Base-by-base conservation (phyloP, 2,113 vertebrate genomes). In the Platysteira castanea region DNA sequence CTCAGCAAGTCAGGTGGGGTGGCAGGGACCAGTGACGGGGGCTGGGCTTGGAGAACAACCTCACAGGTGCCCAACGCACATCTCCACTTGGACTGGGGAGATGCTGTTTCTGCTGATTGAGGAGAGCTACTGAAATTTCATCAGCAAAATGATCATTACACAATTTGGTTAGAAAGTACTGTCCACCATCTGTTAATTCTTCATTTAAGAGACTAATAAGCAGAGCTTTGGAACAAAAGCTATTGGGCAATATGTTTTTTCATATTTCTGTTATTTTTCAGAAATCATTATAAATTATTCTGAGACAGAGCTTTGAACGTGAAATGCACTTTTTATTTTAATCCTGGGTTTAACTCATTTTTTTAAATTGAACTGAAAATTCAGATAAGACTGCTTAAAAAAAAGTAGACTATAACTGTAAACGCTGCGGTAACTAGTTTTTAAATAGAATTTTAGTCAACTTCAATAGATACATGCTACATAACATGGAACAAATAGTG, bases 391-490 rank as follows among this genome's bases (percentile, higher is more conserved):
- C 22, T 68, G 9, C 50, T 93, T 79, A 33, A 83, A 76, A 54
- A 27, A 53, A n/a, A 12, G 5, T 22, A 35, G 18, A 17, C 13
- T 50, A 0, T 46, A 63, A 26, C n/a, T 74, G 31, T 73, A 67
- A 84, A 31, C 11, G 87, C 77, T 26, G 17, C 37, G 33, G 56
- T 78, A 81, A 53, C 21, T 71, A n/a, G 14, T 26, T 63, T 87
- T 87, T 67, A 78, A 70, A 37, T 23, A 59, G 47, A 59, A 39
- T 89, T 81, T 68, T 80, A 57, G n/a, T 84, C 37, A 46, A 13
- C 12, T 68, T 88, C 24, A 37, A 0, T 24, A 75, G 15, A 30
- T 67, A 21, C 0, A 9, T 1, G 2, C 42, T 46, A 22, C 3
- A 5, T 65, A 37, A 50, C 9, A 13, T 54, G 27, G 26, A 71